Evolutionary conservation across 2,113 vertebrate species (phyloP).

Genomic region (Amazona guildingii): DNA sequence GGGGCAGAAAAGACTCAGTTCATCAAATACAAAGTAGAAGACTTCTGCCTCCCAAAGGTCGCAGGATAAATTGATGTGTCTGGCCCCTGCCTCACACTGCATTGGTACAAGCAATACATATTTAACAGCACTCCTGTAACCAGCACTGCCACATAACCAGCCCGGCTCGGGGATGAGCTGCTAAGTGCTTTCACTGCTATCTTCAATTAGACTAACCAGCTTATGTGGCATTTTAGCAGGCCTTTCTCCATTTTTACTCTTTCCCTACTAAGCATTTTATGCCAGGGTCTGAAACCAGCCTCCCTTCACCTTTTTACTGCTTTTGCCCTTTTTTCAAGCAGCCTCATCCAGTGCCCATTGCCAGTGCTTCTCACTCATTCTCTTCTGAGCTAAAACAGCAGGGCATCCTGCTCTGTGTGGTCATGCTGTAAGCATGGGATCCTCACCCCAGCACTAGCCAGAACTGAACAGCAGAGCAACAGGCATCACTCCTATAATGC

Average conservation of each 20-base stretch:
- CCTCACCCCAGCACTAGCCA: not conserved
- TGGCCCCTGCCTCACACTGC: not conserved
- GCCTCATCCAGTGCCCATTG: not conserved
- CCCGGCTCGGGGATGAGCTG: not conserved
- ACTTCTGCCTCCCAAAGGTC: constrained; percentile 45
- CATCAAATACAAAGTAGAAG: constrained; percentile 35
- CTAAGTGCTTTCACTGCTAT: not conserved
- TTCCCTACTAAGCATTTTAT: not conserved
- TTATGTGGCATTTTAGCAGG: not conserved
- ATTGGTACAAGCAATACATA: not conserved
- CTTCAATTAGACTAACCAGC: not conserved
- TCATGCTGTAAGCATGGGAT: not conserved
- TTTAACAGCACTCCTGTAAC: not conserved
- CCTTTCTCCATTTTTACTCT: not conserved
- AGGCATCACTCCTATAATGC: not conserved
- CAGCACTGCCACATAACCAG: not conserved
- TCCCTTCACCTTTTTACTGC: not conserved
- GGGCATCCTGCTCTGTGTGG: not conserved
- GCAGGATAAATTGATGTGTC: not conserved
- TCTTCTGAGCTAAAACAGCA: not conserved
- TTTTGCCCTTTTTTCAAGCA: not conserved
- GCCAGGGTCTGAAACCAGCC: not conserved
- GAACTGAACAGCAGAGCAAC: not conserved
- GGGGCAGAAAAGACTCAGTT: constrained; percentile 14
- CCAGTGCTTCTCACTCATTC: not conserved